Conservation (phyloP, 2,113 vertebrate species). For the Rhizomys pruinosus region DNA sequence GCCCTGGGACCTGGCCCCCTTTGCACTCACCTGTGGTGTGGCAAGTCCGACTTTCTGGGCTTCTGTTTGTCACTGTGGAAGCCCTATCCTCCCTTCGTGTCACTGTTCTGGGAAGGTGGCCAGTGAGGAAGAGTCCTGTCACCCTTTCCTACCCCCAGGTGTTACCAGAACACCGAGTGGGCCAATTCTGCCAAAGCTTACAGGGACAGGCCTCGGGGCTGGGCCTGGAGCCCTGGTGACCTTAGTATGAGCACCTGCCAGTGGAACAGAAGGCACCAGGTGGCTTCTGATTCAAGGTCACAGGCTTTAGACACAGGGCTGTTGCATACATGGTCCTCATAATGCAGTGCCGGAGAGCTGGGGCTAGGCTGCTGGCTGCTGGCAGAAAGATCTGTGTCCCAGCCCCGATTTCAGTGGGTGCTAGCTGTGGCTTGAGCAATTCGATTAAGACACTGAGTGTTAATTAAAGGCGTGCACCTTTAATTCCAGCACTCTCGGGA, state of each 20-base stretch:
- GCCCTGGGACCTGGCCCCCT: background rate
- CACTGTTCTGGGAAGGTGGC: constrained; percentile 31
- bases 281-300: constrained; percentile 66
- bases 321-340: background rate
- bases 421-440: background rate
- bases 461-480: too few relatives aligned
- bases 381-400: background rate
- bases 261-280: too few relatives aligned
- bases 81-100: background rate
- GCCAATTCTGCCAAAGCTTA: constrained; percentile 54
- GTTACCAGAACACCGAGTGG: constrained; percentile 25
- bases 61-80: constrained; percentile 15
- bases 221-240: constrained; percentile 52
- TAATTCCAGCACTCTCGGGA: too few relatives aligned
- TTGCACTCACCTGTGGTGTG: background rate
- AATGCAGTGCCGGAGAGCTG: too few relatives aligned
- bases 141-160: background rate
- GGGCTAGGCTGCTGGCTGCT: background rate
- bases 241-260: constrained; percentile 52
- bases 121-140: constrained; percentile 61
- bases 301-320: background rate
- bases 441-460: background rate
- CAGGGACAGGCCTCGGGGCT: constrained; percentile 62
- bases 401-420: background rate
- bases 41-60: background rate